Evolutionary conservation across 2,888 invertebrate species (phyloP), one percentile per base, ranked within the genome.

Genomic region (Orthosia gothica): DNA sequence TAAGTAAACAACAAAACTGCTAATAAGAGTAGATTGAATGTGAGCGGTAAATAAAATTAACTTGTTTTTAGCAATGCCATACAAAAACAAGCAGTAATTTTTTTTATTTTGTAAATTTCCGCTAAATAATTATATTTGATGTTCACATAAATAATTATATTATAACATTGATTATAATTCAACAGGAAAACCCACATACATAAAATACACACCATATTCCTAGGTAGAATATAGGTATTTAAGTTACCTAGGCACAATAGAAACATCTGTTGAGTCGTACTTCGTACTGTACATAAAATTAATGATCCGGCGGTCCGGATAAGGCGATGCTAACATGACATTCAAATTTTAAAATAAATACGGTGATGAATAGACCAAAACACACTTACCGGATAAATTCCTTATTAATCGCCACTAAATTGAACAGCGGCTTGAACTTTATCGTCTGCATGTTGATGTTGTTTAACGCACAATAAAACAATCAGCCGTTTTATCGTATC

Each of bases 391-490:
- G 81, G 11, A 71, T 32, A 47, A 74, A 74, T 40, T 74, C 66
- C 57, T 83, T 86, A 74, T 75, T 76, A 16, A 71, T 16, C 0
- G 52, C 55, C 40, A 70, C 55, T 67, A 87, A 63, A 65, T 49
- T 83, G 52, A 78, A 61, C 16, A 83, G 45, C n/a, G 76, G 72
- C 50, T 64, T 87, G 9, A 79, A 64, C 26, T 65, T 83, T 0
- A 55, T 54, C 54, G 74, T 71, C 74, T 70, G 86, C 86, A 86
- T 86, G 11, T 69, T 87, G 40, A 40, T 58, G 49, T 57, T 16
- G 54, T 40, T 70, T 13, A 26, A 64, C 20, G 63, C 45, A 68
- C 58, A 77, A 69, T 71, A 61, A 63, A 54, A 62, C 45, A 61
- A 58, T 57, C 45, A 61, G 9, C 23, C 2, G 62, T 2, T 40